A percentile compares a stretch with the other conserved stretches of the same genome.
Evolutionary conservation across 2,797 vertebrate species (phyloP).

Genomic region (Hapalemur alaotrensis): DNA sequence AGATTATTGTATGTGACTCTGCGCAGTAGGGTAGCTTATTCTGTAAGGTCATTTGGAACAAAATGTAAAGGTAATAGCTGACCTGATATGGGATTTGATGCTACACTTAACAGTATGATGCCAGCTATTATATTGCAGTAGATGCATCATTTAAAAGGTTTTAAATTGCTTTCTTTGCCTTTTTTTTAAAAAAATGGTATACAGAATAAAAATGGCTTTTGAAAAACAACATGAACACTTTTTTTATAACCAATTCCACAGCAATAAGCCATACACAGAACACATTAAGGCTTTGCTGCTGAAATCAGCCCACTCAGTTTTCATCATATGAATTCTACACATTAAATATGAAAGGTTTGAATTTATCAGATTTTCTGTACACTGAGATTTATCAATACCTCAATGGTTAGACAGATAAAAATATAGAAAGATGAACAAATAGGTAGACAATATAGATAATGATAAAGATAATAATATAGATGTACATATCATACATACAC

Average conservation of each 20-base stretch:
- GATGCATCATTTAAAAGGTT: slow-evolving; percentile 66
- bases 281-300: not conserved
- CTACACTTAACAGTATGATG: slow-evolving; percentile 57
- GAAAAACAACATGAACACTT: slow-evolving; percentile 29
- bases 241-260: slow-evolving; percentile 50
- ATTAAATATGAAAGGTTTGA: not conserved
- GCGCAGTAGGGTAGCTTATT: not conserved
- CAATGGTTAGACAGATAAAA: not conserved
- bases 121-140: slow-evolving; percentile 44
- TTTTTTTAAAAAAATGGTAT: slow-evolving; percentile 16
- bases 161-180: slow-evolving; percentile 54
- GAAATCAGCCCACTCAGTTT: not conserved
- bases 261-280: slow-evolving; percentile 28
- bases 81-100: slow-evolving; percentile 61
- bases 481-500: not conserved
- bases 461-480: not conserved
- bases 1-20: not conserved
- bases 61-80: slow-evolving; percentile 66
- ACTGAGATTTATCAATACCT: not conserved
- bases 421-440: not conserved
- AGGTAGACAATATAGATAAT: not conserved
- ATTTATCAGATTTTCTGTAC: not conserved
- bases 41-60: slow-evolving; percentile 65
- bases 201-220: slow-evolving; percentile 55
- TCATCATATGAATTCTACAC: not conserved